Evolutionary conservation across 2,888 invertebrate species (phyloP).

Genomic region (Tryphoninae sp.): DNA sequence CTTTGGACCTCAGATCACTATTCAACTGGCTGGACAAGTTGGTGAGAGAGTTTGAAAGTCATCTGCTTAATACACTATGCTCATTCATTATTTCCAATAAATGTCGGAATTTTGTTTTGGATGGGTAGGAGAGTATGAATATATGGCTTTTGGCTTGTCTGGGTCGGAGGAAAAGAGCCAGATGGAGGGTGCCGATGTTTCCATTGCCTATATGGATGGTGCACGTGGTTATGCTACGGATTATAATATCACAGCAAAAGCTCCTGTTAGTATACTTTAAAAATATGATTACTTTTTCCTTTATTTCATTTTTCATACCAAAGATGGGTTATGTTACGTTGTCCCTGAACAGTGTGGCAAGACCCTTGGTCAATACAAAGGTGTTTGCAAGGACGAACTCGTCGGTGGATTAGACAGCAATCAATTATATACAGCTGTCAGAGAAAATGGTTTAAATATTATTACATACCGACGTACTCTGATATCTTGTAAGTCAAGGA

Average conservation of each 20-base stretch:
- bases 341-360: slow-evolving; percentile 87
- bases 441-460: slow-evolving; percentile 89
- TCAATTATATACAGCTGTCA: slow-evolving; percentile 88
- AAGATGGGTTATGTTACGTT: not conserved
- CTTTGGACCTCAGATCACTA: slow-evolving; percentile 93
- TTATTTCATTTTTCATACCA: not conserved
- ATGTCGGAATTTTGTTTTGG: not conserved
- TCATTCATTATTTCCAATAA: too few relatives aligned
- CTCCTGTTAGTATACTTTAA: slow-evolving; percentile 85
- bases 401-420: slow-evolving; percentile 92
- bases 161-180: slow-evolving; percentile 87
- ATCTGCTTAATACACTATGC: too few relatives aligned
- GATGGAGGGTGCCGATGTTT: slow-evolving; percentile 94
- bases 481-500: slow-evolving; percentile 85
- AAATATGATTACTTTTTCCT: slow-evolving; percentile 15
- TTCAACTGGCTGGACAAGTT: slow-evolving; percentile 91
- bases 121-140: slow-evolving; percentile 86
- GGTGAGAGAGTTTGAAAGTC: slow-evolving; percentile 73
- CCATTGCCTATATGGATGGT: slow-evolving; percentile 89
- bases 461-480: slow-evolving; percentile 90
- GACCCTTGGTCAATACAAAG: slow-evolving; percentile 92
- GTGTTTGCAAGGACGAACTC: slow-evolving; percentile 92
- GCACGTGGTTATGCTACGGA: slow-evolving; percentile 89
- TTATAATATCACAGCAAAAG: slow-evolving; percentile 92
- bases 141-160: slow-evolving; percentile 94